Evolutionary conservation across 2,888 invertebrate species (phyloP).

Genomic region (Scaptomyza tumidula): DNA sequence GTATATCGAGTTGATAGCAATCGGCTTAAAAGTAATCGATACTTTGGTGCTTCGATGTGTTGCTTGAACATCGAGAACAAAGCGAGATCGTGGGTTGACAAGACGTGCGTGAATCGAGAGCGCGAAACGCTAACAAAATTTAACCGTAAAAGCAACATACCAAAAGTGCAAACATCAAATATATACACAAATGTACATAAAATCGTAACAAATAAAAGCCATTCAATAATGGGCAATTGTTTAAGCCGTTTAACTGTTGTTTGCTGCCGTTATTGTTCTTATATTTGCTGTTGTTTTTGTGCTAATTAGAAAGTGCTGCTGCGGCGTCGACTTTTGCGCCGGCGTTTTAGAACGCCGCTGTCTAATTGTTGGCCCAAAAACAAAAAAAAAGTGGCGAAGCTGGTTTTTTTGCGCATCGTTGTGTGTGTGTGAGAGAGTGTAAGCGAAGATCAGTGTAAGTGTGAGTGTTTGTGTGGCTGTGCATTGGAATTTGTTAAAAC

Average conservation of each 20-base stretch:
- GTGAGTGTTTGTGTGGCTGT: constrained; percentile 35
- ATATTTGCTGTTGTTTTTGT: constrained; percentile 43
- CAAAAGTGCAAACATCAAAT: constrained; percentile 59
- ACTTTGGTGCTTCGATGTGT: constrained; percentile 5
- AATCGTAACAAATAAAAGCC: constrained; percentile 22
- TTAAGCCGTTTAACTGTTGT: constrained; percentile 44
- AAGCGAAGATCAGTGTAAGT: constrained; percentile 12
- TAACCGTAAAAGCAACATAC: constrained; percentile 50
- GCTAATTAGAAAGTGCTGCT: constrained; percentile 57
- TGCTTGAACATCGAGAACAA: constrained; percentile 30
- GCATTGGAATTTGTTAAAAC: constrained; percentile 73
- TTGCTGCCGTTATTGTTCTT: constrained; percentile 25
- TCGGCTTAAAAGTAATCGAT: constrained; percentile 11
- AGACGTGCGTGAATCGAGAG: constrained; percentile 68
- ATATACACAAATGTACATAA: constrained; percentile 30
- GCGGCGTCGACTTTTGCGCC: constrained; percentile 52
- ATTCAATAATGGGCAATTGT: constrained; percentile 38
- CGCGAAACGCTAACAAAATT: constrained; percentile 50
- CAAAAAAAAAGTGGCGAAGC: constrained; percentile 56
- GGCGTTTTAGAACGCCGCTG: constrained; percentile 58
- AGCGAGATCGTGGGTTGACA: constrained; percentile 56
- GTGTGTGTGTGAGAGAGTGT: constrained; percentile 35
- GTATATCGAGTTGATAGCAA: background rate
- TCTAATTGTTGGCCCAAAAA: constrained; percentile 67
- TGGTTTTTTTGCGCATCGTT: constrained; percentile 65